Percentiles rank a stretch among this genome's conserved stretches.
phyloP scores from a whole-genome alignment of 2,113 vertebrate genomes.

The Centropus unirufus region DNA sequence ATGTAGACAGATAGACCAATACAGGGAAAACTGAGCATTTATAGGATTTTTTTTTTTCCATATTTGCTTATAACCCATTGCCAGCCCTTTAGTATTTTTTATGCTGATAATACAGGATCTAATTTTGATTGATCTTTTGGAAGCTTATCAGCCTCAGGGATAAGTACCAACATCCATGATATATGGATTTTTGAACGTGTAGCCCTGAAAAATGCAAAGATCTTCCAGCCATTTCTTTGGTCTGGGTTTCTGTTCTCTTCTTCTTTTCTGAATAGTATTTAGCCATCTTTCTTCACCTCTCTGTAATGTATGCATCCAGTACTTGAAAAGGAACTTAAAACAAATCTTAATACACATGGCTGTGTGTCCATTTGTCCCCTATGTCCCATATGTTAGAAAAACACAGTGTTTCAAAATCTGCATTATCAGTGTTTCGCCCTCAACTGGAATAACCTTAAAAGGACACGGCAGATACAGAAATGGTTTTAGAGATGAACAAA shows the following conservation, averaged over 20 bases:
- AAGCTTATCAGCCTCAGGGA: neutral
- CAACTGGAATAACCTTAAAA: neutral
- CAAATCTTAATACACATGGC: neutral
- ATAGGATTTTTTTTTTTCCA: neutral
- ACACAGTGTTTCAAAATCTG: neutral
- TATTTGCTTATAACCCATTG: neutral
- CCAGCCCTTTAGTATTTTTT: neutral
- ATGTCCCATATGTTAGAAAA: neutral
- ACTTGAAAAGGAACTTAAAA: neutral
- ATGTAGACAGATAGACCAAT: neutral
- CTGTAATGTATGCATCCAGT: neutral
- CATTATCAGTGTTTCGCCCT: neutral
- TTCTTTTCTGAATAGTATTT: neutral
- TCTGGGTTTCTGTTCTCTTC: neutral
- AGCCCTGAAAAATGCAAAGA: neutral
- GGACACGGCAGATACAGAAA: neutral
- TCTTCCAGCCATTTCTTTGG: neutral
- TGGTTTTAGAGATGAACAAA: neutral
- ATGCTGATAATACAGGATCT: neutral
- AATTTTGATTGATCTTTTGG: slow-evolving; percentile 12
- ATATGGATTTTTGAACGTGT: neutral
- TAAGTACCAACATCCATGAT: neutral
- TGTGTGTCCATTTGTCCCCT: neutral
- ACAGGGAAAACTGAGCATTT: neutral
- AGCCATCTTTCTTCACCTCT: neutral